Conservation (phyloP, 2,797 vertebrate species). For the Trematomus bernacchii region DNA sequence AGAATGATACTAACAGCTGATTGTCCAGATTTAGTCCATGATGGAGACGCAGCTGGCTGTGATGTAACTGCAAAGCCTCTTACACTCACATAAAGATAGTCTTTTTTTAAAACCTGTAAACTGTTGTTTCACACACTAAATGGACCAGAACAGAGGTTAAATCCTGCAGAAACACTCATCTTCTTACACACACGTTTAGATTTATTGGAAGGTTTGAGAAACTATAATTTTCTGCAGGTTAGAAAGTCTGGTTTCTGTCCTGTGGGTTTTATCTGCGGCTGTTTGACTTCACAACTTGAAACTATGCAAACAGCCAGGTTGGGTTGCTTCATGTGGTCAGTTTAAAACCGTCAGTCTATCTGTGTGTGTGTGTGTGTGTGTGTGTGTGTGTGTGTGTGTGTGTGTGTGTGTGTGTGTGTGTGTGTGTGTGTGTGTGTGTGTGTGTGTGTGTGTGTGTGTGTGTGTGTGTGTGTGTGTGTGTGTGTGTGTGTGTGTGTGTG, state of each 20-base stretch:
- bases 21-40: no score
- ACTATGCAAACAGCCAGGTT: background rate
- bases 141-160: background rate
- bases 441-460: background rate
- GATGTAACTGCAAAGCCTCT: no score
- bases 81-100: no score
- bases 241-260: background rate
- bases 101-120: background rate
- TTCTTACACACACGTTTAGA: background rate
- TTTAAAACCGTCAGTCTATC: no score
- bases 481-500: background rate
- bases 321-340: background rate
- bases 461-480: background rate
- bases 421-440: background rate
- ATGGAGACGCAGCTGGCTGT: no score
- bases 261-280: slow-evolving; percentile 4
- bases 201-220: background rate
- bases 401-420: background rate
- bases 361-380: background rate
- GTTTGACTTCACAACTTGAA: background rate
- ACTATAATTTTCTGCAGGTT: background rate
- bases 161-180: background rate
- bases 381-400: background rate
- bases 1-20: no score
- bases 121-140: background rate